Conservation (phyloP, 2,888 invertebrate genomes). For the Lasioglossum lativentre region DNA sequence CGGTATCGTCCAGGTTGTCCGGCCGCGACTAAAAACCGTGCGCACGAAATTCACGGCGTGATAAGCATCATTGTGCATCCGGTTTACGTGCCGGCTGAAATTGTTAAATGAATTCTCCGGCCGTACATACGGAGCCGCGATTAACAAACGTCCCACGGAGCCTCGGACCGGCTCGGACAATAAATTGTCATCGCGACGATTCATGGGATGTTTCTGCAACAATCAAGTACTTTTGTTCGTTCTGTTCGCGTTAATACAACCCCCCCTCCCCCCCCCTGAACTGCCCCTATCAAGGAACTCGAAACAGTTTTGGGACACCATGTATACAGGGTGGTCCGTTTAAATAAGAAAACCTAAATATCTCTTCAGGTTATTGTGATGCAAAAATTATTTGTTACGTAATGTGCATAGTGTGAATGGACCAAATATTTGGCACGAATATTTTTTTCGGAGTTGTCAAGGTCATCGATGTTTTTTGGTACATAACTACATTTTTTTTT, state of each 20-base stretch:
- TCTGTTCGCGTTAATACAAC: background rate
- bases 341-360: too few relatives aligned
- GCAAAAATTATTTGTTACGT: too few relatives aligned
- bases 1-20: slow-evolving; percentile 4
- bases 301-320: too few relatives aligned
- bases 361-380: too few relatives aligned
- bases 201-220: slow-evolving; percentile 18
- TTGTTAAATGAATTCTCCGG: slow-evolving; percentile 61
- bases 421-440: too few relatives aligned
- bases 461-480: too few relatives aligned
- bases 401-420: too few relatives aligned
- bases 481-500: too few relatives aligned
- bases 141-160: slow-evolving; percentile 58
- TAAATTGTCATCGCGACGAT: slow-evolving; percentile 25
- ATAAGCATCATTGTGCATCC: slow-evolving; percentile 47
- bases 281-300: too few relatives aligned
- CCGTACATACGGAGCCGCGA: slow-evolving; percentile 53
- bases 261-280: too few relatives aligned
- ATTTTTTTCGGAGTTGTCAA: too few relatives aligned
- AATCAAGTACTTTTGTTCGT: slow-evolving; percentile 21
- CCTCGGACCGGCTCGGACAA: slow-evolving; percentile 20
- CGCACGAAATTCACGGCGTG: slow-evolving; percentile 42
- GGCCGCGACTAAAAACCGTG: slow-evolving; percentile 36
- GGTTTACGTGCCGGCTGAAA: slow-evolving; percentile 41
- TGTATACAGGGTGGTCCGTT: too few relatives aligned